Percentiles rank a stretch among this genome's conserved stretches.
phyloP scores from a whole-genome alignment of 1,140 invertebrate genomes.

The Dinoponera quadriceps region DNA sequence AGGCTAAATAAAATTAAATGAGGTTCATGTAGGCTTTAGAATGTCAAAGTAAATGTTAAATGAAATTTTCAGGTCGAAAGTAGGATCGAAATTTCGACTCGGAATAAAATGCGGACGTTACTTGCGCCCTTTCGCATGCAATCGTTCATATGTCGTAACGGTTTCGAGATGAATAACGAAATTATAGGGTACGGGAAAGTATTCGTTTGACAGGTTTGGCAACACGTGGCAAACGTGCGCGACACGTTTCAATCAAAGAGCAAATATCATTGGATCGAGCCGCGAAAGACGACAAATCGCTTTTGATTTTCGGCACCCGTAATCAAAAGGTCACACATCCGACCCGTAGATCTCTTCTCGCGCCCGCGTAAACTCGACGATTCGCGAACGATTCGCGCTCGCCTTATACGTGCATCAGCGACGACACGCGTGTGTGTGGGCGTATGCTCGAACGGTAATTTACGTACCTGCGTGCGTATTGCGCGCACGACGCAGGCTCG shows the following conservation, averaged over 20 bases:
- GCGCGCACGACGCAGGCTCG: not conserved
- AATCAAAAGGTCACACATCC: not conserved
- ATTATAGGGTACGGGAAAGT: not conserved
- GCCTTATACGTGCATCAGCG: conserved; percentile 19
- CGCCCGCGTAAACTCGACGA: conserved; percentile 16
- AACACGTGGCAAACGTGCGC: no score
- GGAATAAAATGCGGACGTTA: not conserved
- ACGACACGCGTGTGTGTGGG: conserved; percentile 36
- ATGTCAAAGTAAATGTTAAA: no score
- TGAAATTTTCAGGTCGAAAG: no score
- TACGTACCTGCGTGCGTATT: conserved; percentile 19
- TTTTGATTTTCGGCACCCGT: no score
- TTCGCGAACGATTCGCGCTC: conserved; percentile 4
- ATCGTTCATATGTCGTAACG: not conserved
- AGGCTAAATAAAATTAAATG: no score
- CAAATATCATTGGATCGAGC: not conserved
- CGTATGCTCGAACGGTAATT: conserved; percentile 42
- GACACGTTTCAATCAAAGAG: not conserved
- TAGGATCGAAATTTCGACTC: no score
- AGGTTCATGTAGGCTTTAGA: no score
- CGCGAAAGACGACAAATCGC: not conserved
- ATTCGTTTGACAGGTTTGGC: not conserved
- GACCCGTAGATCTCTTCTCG: not conserved
- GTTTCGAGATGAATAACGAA: not conserved
- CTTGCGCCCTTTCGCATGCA: not conserved